A percentile compares a stretch with the other conserved stretches of the same genome.
These are phyloP conservation scores for Pocillopora grandis DNA, from an alignment of 92 coral and sea anemone genomes.

Conservation along the genomic window DNA sequence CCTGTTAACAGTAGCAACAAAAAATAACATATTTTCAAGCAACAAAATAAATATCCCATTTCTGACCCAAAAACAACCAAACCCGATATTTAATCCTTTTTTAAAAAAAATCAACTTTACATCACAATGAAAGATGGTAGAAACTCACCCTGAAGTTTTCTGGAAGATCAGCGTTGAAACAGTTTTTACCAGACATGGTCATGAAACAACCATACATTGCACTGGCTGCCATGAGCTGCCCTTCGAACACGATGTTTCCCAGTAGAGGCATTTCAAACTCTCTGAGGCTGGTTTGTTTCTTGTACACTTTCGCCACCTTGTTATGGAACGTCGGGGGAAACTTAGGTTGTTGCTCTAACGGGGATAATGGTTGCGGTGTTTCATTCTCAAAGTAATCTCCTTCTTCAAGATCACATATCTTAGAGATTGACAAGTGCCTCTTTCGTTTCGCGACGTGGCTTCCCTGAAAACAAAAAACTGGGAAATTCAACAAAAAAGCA, in stretches of 20 bases:
- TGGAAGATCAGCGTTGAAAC: conserved; percentile 59
- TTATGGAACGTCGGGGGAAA: conserved; percentile 56
- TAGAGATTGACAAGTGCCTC: conserved; percentile 61
- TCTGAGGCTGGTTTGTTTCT: conserved; percentile 23
- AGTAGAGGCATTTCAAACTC: conserved; percentile 67
- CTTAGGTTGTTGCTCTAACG: conserved; percentile 11
- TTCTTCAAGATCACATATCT: conserved; percentile 60
- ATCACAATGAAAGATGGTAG: background rate
- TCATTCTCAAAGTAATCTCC: conserved; percentile 45
- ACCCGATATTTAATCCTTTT: too few species aligned
- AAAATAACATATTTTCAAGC: background rate
- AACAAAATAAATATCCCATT: background rate
- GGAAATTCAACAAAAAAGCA: too few species aligned
- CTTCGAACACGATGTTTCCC: conserved; percentile 74
- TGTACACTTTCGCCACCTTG: conserved; percentile 10
- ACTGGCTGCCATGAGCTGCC: conserved; percentile 73
- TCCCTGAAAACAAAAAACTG: conserved; percentile 20
- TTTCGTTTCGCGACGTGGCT: conserved; percentile 11
- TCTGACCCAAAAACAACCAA: background rate
- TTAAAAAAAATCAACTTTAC: too few species aligned
- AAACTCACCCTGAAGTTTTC: conserved; percentile 83
- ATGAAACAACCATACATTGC: conserved; percentile 89
- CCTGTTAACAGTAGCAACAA: conserved; percentile 30
- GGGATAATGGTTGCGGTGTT: background rate
- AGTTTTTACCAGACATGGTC: conserved; percentile 75